Conservation (phyloP, 2,797 vertebrate genomes). For the Melanotaenia pygmaea region DNA sequence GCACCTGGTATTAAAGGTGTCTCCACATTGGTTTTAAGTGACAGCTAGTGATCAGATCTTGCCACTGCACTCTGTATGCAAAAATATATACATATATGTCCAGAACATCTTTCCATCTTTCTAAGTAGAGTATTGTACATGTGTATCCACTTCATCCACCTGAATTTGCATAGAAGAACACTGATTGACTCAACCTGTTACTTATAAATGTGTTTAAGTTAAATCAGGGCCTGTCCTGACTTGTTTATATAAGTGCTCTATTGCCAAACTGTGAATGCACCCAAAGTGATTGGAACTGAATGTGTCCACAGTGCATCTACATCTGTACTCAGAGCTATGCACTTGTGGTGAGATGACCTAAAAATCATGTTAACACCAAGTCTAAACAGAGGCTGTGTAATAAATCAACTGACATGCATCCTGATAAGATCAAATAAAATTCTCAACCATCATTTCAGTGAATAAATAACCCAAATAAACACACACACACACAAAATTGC, state of each 20-base stretch:
- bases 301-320: too few species aligned
- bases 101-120: too few species aligned
- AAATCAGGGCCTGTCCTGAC: not conserved
- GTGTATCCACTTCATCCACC: not conserved
- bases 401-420: not conserved
- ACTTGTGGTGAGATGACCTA: not conserved
- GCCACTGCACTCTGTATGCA: not conserved
- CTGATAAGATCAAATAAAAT: slow-evolving; percentile 9
- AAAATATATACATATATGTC: too few species aligned
- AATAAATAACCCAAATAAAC: not conserved
- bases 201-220: not conserved
- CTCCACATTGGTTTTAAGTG: not conserved
- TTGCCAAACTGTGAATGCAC: not conserved
- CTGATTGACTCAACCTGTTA: not conserved
- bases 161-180: not conserved
- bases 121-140: not conserved
- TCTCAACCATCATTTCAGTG: not conserved
- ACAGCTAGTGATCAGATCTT: not conserved
- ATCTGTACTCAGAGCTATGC: not conserved
- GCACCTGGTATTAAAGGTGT: not conserved
- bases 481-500: slow-evolving; percentile 5
- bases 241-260: not conserved
- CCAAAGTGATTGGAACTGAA: not conserved
- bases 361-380: not conserved
- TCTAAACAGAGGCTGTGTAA: not conserved